phyloP scores from a whole-genome alignment of 2,113 vertebrate genomes.

The Myrmecophaga tridactyla region DNA sequence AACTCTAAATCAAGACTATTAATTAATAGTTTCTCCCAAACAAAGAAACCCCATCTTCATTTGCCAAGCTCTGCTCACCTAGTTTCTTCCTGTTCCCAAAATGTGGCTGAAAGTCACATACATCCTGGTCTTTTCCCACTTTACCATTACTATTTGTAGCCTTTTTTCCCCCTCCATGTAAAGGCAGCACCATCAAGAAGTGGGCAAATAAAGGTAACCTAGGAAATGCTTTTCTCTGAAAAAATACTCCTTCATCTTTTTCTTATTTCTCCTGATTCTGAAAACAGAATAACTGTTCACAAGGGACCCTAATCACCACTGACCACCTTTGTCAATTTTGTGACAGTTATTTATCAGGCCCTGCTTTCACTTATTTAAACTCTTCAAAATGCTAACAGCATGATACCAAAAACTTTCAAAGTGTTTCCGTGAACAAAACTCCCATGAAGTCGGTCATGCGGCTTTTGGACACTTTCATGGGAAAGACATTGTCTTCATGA shows the following conservation, averaged over 20 bases:
- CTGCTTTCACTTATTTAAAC: neutral
- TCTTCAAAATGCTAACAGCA: neutral
- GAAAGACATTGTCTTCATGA: neutral
- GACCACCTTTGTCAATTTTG: neutral
- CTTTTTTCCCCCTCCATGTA: neutral
- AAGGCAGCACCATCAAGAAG: neutral
- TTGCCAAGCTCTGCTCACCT: neutral
- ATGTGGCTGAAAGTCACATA: neutral
- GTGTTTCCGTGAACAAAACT: neutral
- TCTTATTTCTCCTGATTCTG: neutral
- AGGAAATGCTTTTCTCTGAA: neutral
- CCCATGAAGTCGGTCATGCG: neutral
- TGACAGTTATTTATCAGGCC: neutral
- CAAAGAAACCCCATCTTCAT: neutral
- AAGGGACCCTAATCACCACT: neutral
- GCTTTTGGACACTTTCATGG: neutral
- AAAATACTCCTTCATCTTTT: neutral
- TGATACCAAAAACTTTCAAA: neutral
- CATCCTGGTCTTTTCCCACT: neutral
- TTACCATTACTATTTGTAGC: neutral
- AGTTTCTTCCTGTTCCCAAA: neutral
- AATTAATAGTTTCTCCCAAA: neutral
- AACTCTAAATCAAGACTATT: neutral
- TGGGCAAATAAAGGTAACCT: neutral
- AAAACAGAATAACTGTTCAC: slow-evolving; percentile 11